Evolutionary conservation across 2,888 invertebrate genomes (phyloP), one percentile per base, ranked within the genome.

Genomic region (Steinernema carpocapsae): DNA sequence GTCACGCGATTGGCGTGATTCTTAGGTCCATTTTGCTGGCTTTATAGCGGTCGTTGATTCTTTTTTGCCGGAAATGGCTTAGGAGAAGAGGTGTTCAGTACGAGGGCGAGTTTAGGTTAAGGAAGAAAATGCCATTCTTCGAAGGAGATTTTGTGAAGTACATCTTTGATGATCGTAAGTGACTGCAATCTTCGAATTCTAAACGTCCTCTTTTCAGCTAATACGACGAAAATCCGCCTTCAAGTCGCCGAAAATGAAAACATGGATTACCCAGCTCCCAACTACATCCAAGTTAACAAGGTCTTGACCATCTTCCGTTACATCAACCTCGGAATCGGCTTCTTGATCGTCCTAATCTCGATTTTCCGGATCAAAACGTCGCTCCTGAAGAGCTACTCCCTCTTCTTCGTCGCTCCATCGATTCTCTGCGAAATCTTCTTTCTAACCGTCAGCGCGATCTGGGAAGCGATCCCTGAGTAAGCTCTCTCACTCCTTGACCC

Each of bases 61-160:
- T n/a, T n/a, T n/a, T n/a, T n/a, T n/a, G n/a, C n/a, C n/a, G n/a
- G n/a, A n/a, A n/a, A n/a, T n/a, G n/a, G n/a, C n/a, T n/a, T n/a
- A n/a, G n/a, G n/a, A n/a, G n/a, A n/a, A n/a, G n/a, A n/a, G n/a
- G n/a, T n/a, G n/a, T n/a, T n/a, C n/a, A n/a, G n/a, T n/a, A n/a
- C n/a, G n/a, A n/a, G n/a, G n/a, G n/a, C n/a, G n/a, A n/a, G n/a
- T n/a, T n/a, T n/a, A n/a, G n/a, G n/a, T n/a, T n/a, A n/a, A n/a
- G n/a, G n/a, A n/a, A n/a, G n/a, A 43, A 14, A 26, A 56, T 56
- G 56, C 56, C 56, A 12, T 24, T 56, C 56, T 56, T 56, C 56
- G 56, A 56, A 56, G 56, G 56, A 3, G 56, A 56, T 56, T 56
- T 56, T 19, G 56, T 56, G 24, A 56, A 56, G 56, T 56, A 56